phyloP scores from a whole-genome alignment of 1,140 invertebrate species.

The Melipona quadrifasciata region DNA sequence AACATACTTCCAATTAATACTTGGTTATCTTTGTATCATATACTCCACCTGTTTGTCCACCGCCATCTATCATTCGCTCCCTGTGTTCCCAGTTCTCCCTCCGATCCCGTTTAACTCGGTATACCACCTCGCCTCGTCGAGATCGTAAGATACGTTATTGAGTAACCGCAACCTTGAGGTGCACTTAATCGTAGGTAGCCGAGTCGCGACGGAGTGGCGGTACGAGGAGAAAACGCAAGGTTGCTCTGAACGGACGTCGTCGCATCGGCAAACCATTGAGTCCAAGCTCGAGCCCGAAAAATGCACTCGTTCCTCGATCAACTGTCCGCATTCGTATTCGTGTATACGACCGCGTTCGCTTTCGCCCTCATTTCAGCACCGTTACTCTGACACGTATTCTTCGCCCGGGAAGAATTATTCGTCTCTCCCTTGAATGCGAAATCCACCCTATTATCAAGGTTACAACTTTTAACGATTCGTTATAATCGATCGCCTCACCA shows the following conservation, averaged over 20 bases:
- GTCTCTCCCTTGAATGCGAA: background rate
- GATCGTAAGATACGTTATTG: constrained; percentile 71
- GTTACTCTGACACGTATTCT: background rate
- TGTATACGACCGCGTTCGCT: background rate
- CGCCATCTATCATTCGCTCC: background rate
- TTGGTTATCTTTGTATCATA: background rate
- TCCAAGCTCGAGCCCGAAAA: constrained; percentile 23
- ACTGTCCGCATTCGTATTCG: background rate
- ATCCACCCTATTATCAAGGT: background rate
- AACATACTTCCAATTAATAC: too few species aligned
- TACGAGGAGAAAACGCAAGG: constrained; percentile 69
- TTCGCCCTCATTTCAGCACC: background rate
- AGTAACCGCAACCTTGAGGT: constrained; percentile 76
- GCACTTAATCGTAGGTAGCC: constrained; percentile 71
- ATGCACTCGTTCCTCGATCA: constrained; percentile 29
- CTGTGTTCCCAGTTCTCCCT: background rate
- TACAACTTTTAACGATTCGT: background rate
- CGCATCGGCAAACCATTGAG: constrained; percentile 11
- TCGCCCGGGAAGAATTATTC: background rate
- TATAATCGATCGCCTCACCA: background rate
- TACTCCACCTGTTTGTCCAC: background rate
- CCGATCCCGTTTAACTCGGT: background rate
- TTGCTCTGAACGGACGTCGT: constrained; percentile 49
- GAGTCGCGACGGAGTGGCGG: constrained; percentile 44
- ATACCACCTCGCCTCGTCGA: constrained; percentile 12